These are phyloP conservation scores for Agapornis canus DNA, from an alignment of 2,797 vertebrate species.

Conservation along the genomic window DNA sequence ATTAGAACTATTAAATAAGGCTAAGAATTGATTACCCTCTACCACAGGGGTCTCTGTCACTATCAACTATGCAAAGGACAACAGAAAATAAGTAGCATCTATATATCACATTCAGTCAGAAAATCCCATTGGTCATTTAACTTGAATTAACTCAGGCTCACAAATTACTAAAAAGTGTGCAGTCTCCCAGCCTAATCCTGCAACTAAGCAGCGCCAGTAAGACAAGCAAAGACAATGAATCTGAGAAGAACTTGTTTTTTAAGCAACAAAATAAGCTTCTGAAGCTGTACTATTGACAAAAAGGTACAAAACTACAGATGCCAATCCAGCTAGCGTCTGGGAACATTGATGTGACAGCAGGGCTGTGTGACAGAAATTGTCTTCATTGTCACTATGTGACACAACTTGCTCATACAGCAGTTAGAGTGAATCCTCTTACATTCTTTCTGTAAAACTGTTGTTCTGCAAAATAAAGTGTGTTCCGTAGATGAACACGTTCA, in stretches of 20 bases:
- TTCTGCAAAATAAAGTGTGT: neutral
- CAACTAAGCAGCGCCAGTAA: neutral
- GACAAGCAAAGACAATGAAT: neutral
- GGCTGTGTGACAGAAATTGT: neutral
- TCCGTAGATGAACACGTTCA: neutral
- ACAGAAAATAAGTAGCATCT: neutral
- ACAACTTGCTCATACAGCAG: neutral
- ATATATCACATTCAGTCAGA: neutral
- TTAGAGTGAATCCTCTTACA: fast-evolving
- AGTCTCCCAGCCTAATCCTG: neutral
- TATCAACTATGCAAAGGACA: neutral
- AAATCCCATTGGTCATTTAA: neutral
- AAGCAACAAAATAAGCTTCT: neutral
- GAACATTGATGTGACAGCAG: neutral
- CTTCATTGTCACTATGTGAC: neutral
- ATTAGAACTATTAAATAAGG: neutral
- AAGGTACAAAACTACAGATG: neutral
- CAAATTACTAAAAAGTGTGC: neutral
- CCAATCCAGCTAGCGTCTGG: neutral
- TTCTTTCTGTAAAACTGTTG: neutral
- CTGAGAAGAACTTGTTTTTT: neutral
- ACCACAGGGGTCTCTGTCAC: neutral
- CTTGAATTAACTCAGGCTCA: neutral
- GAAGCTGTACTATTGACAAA: neutral
- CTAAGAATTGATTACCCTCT: neutral